Evolutionary conservation across 2,113 vertebrate species (phyloP), one percentile per base, ranked within the genome.

Genomic region (Varanus salvator): DNA sequence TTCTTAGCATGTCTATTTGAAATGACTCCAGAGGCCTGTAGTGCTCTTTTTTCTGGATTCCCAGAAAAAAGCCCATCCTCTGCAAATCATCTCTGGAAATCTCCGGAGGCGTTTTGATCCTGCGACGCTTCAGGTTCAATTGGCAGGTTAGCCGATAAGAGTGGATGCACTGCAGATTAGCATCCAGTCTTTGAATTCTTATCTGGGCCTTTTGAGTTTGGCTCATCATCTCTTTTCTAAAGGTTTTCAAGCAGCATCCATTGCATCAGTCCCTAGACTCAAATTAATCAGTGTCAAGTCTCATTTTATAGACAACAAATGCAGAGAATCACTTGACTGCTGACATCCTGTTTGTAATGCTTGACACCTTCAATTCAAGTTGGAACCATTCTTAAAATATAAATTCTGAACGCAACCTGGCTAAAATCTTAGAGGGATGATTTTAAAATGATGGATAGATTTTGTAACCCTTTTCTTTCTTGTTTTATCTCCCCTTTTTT

Each of bases 381-480:
- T 92, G 88, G 91, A 94, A 93, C 92, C 90, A 93, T 94, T 44
- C 38, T 44, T 44, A 44, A 44, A 44, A 44, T 95, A 94, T 94
- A 95, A 95, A 95, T 95, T 94, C 72, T 78, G 80, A 21, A 83
- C 92, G 90, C 96, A 96, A 94, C 90, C n/a, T 93, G 84, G 69
- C 87, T 90, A 90, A 96, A 96, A 94, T 91, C 66, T 66, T 88
- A 95, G 88, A 81, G 69, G 60, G 90, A 87, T 94, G 95, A 95
- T 96, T 97, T 94, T 96, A 95, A 94, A 93, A 68, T 50, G 89
- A 90, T 95, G 60, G 50, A 31, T 93, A 87, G 83, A 92, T 95
- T 94, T 68, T 64, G 86, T 93, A 96, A 91, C 27, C 78, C 94
- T 31, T 95, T 95, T 57, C 44, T 31, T 57, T 17, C 14, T 57